Evolutionary conservation across 2,888 invertebrate genomes (phyloP).

Genomic region (Agrypnus murinus): DNA sequence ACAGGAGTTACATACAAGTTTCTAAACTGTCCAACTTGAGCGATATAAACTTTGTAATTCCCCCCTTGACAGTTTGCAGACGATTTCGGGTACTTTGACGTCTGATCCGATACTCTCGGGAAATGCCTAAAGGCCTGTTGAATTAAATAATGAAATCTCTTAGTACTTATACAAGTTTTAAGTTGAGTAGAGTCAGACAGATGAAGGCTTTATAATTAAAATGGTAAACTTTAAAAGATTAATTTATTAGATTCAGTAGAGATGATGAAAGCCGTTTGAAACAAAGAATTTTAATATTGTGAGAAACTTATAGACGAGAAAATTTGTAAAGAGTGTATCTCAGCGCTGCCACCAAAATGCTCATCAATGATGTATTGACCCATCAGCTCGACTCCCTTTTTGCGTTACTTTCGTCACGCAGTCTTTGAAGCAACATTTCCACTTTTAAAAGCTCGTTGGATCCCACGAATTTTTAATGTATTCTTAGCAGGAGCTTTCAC

Average conservation of each 20-base stretch:
- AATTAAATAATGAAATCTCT: constrained; percentile 37
- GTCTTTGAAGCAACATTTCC: constrained; percentile 56
- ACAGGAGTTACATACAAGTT: constrained; percentile 34
- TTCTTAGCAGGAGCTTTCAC: constrained; percentile 46
- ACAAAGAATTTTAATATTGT: not conserved
- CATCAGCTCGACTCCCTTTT: constrained; percentile 41
- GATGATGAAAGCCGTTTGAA: not conserved
- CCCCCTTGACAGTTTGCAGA: constrained; percentile 59
- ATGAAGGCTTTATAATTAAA: constrained; percentile 11
- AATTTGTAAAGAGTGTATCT: constrained; percentile 20
- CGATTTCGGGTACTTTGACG: constrained; percentile 53
- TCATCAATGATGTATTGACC: constrained; percentile 52
- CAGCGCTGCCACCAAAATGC: constrained; percentile 40
- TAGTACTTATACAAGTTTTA: constrained; percentile 25
- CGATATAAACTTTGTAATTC: constrained; percentile 61
- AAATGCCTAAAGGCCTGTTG: constrained; percentile 15
- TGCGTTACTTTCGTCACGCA: constrained; percentile 54
- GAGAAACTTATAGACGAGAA: not conserved
- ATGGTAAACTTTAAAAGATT: not conserved
- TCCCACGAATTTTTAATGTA: constrained; percentile 50
- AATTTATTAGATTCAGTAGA: not conserved
- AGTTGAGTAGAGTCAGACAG: constrained; percentile 28
- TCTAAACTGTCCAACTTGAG: constrained; percentile 50
- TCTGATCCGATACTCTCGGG: constrained; percentile 41
- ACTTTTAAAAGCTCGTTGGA: constrained; percentile 55